phyloP scores from a whole-genome alignment of 2,113 vertebrate genomes.

The Lamprotornis superbus region DNA sequence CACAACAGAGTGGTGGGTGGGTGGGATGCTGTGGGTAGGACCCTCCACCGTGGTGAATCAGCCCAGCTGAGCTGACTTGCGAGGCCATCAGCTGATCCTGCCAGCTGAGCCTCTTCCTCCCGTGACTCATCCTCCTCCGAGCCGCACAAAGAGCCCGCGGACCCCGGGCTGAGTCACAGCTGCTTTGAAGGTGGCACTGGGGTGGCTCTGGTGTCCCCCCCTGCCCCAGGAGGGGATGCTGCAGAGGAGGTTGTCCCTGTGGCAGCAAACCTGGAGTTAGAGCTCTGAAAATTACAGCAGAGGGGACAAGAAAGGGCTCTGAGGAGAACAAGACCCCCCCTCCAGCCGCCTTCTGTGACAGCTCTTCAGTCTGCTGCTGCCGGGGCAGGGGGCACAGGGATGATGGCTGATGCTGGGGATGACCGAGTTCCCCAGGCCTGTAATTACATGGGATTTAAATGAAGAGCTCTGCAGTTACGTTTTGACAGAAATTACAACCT shows the following conservation, averaged over 20 bases:
- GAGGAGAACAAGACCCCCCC: not conserved
- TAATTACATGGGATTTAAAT: conserved; percentile 47
- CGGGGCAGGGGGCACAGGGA: not conserved
- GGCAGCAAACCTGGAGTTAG: not conserved
- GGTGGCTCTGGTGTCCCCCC: not conserved
- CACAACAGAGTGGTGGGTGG: not conserved
- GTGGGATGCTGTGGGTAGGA: not conserved
- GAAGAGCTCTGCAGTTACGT: not conserved
- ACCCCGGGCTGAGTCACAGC: not conserved
- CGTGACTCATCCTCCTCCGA: not conserved
- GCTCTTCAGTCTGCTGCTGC: not conserved
- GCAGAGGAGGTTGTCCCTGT: not conserved
- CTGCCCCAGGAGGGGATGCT: not conserved
- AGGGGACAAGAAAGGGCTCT: not conserved
- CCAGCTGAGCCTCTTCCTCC: not conserved
- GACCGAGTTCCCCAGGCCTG: not conserved
- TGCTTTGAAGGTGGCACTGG: not conserved
- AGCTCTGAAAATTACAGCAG: not conserved
- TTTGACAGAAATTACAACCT: conserved; percentile 32
- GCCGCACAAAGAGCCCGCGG: not conserved
- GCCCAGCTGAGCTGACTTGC: not conserved
- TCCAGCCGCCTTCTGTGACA: not conserved
- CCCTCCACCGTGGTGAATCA: not conserved
- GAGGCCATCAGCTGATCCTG: not conserved
- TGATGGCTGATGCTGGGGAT: not conserved